Evolutionary conservation across 2,888 invertebrate species (phyloP).

Genomic region (Priocnemis perturbator): DNA sequence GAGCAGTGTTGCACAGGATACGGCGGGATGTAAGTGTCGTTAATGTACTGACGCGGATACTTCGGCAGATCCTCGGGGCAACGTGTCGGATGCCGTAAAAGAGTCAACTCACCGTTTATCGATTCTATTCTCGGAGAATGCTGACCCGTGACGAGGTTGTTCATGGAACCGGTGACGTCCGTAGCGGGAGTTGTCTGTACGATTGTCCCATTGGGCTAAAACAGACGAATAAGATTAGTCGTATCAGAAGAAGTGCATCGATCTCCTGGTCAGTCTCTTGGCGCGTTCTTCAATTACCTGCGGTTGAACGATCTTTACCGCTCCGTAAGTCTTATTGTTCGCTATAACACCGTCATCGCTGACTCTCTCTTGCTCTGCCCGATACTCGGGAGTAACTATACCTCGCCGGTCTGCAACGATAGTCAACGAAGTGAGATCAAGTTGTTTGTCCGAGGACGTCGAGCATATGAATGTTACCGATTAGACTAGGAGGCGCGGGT

Average conservation of each 20-base stretch:
- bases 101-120: slow-evolving; percentile 73
- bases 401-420: slow-evolving; percentile 79
- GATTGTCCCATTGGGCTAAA: slow-evolving; percentile 62
- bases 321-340: slow-evolving; percentile 78
- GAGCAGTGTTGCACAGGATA: slow-evolving; percentile 60
- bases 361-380: slow-evolving; percentile 78
- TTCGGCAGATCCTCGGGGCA: slow-evolving; percentile 62
- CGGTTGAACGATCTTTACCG: slow-evolving; percentile 75
- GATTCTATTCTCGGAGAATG: slow-evolving; percentile 71
- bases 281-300: slow-evolving; percentile 59
- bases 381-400: slow-evolving; percentile 82
- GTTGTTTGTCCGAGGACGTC: too few species aligned
- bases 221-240: slow-evolving; percentile 7
- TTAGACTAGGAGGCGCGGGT: slow-evolving; percentile 91
- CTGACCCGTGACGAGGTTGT: slow-evolving; percentile 68
- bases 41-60: slow-evolving; percentile 60
- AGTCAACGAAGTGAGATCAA: too few species aligned
- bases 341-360: slow-evolving; percentile 77
- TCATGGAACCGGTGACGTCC: slow-evolving; percentile 72
- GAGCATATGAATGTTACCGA: slow-evolving; percentile 78
- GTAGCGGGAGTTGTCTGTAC: slow-evolving; percentile 60
- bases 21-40: slow-evolving; percentile 58
- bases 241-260: not conserved
- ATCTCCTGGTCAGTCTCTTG: not conserved
- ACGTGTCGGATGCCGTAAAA: slow-evolving; percentile 59